Base-by-base conservation (phyloP, 2,113 vertebrate species). In the Salvelinus fontinalis region DNA sequence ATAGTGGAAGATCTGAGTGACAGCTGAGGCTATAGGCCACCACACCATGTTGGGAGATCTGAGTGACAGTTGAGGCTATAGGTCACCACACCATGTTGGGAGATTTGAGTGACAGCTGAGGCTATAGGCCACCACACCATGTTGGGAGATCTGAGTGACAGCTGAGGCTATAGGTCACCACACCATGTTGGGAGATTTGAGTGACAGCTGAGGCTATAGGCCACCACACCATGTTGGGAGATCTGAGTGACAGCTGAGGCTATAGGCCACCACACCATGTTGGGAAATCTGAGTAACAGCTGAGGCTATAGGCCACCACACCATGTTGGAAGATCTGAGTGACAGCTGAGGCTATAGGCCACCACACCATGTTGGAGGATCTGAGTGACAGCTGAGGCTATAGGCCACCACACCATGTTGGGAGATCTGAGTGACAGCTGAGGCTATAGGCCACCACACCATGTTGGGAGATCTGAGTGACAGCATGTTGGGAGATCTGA, bases 91-190 rank as follows among this genome's bases (percentile, higher is more conserved):
- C 5, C 22, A 71, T 31, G 74, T 76, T 1, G 4, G 7, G 24
- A 72, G 83, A 89, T 86, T 62, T 1, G 11, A 54, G 64, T 78
- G 83, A 86, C 85, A 81, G 16, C 1, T 24, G 39, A n/a, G n/a
- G n/a, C n/a, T n/a, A n/a, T n/a, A n/a, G n/a, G n/a, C n/a, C 29
- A 4, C 4, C 29, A 22, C 11, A 22, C 5, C 22, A 71, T 31
- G 74, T 76, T 1, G 4, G 7, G 24, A 72, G 83, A 89, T 86
- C 66, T 1, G 11, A 54, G 64, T 78, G 83, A 86, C 85, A 81
- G 16, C 1, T 24, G 39, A n/a, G n/a, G n/a, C n/a, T n/a, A n/a
- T n/a, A n/a, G n/a, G n/a, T n/a, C 29, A 4, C 4, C 29, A 22
- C 11, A 22, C 5, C 22, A 71, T 31, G 74, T 76, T 1, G 4